phyloP scores from a whole-genome alignment of 2,113 vertebrate species.

The Pangasianodon gigas region DNA sequence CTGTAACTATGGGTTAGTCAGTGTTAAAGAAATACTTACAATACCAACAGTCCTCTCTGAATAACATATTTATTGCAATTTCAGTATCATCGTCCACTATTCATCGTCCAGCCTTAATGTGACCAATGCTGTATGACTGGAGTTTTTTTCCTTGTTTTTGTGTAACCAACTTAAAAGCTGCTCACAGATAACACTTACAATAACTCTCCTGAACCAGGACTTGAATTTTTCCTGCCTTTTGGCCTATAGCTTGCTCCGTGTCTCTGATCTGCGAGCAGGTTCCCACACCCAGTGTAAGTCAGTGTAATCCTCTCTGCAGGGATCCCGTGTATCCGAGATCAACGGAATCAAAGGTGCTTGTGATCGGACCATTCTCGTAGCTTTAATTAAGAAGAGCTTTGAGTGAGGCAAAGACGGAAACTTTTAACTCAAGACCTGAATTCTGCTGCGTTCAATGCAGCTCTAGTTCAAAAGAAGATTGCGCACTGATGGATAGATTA shows the following conservation, averaged over 20 bases:
- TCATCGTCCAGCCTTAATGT: neutral
- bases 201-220: neutral
- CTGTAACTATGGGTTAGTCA: neutral
- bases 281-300: constrained; percentile 47
- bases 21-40: neutral
- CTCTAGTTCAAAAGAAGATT: constrained; percentile 16
- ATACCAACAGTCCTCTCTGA: neutral
- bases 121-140: neutral
- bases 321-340: constrained; percentile 37
- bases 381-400: constrained; percentile 56
- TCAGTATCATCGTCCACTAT: neutral
- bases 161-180: neutral
- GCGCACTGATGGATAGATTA: constrained; percentile 5
- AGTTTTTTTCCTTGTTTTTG: neutral
- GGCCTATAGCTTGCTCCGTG: neutral
- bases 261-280: constrained; percentile 32
- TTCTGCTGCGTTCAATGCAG: neutral
- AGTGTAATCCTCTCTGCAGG: constrained; percentile 57
- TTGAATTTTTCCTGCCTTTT: neutral
- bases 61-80: neutral
- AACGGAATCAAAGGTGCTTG: constrained; percentile 37
- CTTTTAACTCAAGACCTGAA: constrained; percentile 27
- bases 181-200: neutral
- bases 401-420: constrained; percentile 34
- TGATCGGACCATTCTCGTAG: constrained; percentile 39